A percentile compares a stretch with the other conserved stretches of the same genome.
Conservation (phyloP, 2,113 vertebrate genomes). For the Cyphomyrus discorhynchus region DNA sequence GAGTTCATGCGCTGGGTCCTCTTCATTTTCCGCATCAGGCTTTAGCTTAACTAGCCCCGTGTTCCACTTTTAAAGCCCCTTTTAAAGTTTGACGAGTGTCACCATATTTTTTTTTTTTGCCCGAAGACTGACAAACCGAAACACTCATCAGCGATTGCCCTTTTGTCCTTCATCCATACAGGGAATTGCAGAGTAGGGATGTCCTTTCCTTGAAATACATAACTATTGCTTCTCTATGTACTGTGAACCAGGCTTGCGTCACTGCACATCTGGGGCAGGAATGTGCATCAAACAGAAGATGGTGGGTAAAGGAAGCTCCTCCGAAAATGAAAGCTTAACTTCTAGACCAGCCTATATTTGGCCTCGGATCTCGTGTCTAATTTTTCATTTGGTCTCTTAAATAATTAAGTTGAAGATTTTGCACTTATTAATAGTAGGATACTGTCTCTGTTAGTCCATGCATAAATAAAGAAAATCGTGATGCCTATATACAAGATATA, state of each 20-base stretch:
- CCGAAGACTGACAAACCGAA: not conserved
- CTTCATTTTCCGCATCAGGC: not conserved
- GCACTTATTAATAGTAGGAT: not conserved
- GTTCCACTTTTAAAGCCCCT: not conserved
- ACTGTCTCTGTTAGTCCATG: not conserved
- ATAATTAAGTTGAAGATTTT: not conserved
- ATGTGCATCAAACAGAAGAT: not conserved
- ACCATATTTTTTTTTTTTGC: not conserved
- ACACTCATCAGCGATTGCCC: not conserved
- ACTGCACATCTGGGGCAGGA: not conserved
- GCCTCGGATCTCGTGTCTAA: not conserved
- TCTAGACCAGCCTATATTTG: not conserved
- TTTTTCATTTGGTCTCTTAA: not conserved
- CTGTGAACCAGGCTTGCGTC: not conserved
- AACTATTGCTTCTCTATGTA: not conserved
- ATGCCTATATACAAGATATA: not conserved
- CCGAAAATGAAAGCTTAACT: conserved; percentile 7
- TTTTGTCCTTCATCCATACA: not conserved
- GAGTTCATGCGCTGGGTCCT: not conserved
- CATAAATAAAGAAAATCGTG: not conserved
- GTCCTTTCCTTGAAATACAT: not conserved
- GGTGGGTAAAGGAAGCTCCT: not conserved
- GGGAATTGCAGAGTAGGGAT: not conserved
- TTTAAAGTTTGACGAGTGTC: not conserved
- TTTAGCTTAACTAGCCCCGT: not conserved